These are phyloP conservation scores for Halcyon smyrnensis DNA, from an alignment of 2,797 vertebrate species.

Conservation along the genomic window DNA sequence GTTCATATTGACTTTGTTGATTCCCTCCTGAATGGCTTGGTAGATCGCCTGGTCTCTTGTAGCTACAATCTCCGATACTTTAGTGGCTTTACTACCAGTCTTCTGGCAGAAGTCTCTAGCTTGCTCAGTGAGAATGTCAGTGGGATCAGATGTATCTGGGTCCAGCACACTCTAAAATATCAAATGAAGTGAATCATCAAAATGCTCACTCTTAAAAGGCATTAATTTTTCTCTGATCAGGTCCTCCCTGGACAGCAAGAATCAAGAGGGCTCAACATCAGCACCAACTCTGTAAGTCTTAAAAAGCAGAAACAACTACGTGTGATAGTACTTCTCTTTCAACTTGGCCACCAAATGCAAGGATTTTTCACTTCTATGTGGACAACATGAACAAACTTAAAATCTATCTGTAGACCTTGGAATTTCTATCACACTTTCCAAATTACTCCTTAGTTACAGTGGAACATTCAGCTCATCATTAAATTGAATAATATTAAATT, in stretches of 20 bases:
- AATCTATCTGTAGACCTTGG: background rate
- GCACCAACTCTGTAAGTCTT: background rate
- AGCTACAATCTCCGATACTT: conserved; percentile 81
- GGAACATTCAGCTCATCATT: background rate
- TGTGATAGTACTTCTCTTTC: background rate
- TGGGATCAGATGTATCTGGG: conserved; percentile 84
- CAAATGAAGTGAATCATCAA: background rate
- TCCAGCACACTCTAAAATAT: conserved; percentile 80
- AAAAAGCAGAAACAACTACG: background rate
- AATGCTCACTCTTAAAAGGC: background rate
- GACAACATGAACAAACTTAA: background rate
- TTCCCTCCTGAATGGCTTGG: conserved; percentile 84
- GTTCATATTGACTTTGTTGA: conserved; percentile 80
- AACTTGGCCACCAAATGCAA: background rate
- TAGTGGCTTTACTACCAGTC: conserved; percentile 83
- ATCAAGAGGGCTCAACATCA: background rate
- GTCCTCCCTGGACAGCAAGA: background rate
- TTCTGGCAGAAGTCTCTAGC: conserved; percentile 85
- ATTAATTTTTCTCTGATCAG: background rate
- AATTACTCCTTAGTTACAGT: background rate
- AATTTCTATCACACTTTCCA: conserved; percentile 7
- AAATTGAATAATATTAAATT: background rate
- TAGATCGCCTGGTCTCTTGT: conserved; percentile 79
- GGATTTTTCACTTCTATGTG: background rate
- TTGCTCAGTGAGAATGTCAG: conserved; percentile 82